phyloP scores from a whole-genome alignment of 2,797 vertebrate species.

The Anguilla obscura region DNA sequence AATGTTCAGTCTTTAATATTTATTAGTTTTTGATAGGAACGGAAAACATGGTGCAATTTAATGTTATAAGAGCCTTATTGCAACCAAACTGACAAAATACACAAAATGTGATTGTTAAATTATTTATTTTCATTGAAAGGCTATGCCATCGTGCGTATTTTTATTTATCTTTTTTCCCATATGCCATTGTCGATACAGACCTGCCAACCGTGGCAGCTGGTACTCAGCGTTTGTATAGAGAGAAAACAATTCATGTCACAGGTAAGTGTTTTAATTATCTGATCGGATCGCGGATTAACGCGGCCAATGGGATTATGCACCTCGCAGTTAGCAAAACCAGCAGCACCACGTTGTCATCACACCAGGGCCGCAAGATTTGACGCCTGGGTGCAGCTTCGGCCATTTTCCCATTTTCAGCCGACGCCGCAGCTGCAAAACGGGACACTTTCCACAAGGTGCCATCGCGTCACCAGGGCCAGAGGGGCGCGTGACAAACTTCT shows the following conservation, averaged over 20 bases:
- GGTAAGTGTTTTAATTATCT: constrained; percentile 37
- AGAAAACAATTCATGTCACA: constrained; percentile 11
- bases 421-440: constrained; percentile 57
- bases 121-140: background rate
- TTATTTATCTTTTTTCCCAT: background rate
- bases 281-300: constrained; percentile 56
- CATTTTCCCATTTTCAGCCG: constrained; percentile 47
- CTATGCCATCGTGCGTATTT: no score
- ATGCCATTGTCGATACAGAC: no score
- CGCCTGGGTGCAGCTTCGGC: constrained; percentile 54
- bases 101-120: background rate
- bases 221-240: background rate
- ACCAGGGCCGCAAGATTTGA: constrained; percentile 61
- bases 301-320: constrained; percentile 34
- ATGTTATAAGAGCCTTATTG: background rate
- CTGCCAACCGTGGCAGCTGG: background rate
- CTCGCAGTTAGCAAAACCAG: constrained; percentile 51
- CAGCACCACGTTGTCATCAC: constrained; percentile 42
- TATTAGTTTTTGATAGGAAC: background rate
- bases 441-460: constrained; percentile 49
- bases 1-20: background rate
- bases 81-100: background rate
- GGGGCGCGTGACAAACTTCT: constrained; percentile 50
- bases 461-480: constrained; percentile 28
- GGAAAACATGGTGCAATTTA: background rate